phyloP scores from a whole-genome alignment of 2,797 vertebrate species.

The Anguilla marmorata region DNA sequence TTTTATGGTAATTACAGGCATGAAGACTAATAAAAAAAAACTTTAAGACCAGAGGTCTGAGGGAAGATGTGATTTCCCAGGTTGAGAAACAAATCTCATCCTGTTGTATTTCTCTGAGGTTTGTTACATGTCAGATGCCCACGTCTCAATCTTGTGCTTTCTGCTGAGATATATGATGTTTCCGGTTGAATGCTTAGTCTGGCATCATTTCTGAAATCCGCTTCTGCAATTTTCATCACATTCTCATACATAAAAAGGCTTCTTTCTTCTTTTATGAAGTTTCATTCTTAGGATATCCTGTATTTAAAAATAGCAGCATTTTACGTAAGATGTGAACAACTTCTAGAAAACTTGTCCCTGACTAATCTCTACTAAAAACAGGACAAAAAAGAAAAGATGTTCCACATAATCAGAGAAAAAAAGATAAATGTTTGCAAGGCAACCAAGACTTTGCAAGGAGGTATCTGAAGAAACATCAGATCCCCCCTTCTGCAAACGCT shows the following conservation, averaged over 20 bases:
- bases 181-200: neutral
- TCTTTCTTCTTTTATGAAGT: neutral
- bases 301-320: neutral
- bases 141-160: neutral
- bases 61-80: neutral
- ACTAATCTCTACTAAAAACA: neutral
- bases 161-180: neutral
- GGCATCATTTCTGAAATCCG: neutral
- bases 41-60: neutral
- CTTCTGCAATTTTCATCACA: neutral
- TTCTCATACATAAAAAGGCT: neutral
- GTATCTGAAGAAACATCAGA: neutral
- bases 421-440: neutral
- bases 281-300: neutral
- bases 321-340: neutral
- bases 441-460: neutral
- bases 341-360: neutral
- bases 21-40: neutral
- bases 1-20: neutral
- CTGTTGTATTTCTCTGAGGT: neutral
- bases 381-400: neutral
- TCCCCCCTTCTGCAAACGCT: neutral
- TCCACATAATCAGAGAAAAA: neutral
- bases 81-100: neutral
- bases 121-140: neutral